These are phyloP conservation scores for Dromaius novaehollandiae DNA, from an alignment of 2,113 vertebrate genomes.

Conservation along the genomic window DNA sequence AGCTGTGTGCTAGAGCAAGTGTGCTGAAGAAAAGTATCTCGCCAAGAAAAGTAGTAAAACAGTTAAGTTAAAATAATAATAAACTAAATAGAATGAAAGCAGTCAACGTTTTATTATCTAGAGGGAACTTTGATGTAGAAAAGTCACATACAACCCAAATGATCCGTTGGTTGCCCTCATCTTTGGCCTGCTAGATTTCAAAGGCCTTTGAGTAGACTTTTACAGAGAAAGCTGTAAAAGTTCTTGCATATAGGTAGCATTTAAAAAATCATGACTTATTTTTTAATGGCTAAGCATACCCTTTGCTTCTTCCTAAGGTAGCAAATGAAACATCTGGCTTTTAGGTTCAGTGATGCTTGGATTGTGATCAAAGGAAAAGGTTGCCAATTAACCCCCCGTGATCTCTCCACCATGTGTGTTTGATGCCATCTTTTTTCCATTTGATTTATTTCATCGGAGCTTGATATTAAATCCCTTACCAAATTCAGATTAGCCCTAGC, in stretches of 20 bases:
- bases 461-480: constrained; percentile 49
- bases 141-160: neutral
- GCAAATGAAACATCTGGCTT: constrained; percentile 53
- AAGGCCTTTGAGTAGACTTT: neutral
- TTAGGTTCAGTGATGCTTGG: constrained; percentile 18
- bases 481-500: constrained; percentile 31
- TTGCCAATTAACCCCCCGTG: constrained; percentile 50
- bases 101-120: constrained; percentile 25
- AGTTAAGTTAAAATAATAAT: constrained; percentile 8
- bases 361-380: constrained; percentile 51
- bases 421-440: constrained; percentile 50
- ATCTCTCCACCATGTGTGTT: constrained; percentile 2
- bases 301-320: constrained; percentile 4
- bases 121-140: constrained; percentile 21
- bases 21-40: neutral
- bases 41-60: neutral
- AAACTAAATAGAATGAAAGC: neutral
- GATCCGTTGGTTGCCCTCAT: constrained; percentile 22
- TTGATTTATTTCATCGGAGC: constrained; percentile 38
- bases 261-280: constrained; percentile 40
- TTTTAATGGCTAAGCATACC: neutral
- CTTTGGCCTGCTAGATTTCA: constrained; percentile 24
- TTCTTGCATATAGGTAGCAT: neutral
- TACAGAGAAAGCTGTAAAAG: constrained; percentile 21
- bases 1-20: neutral